Base-by-base conservation (phyloP, 2,888 invertebrate species). In the Chrysolina oricalcia region DNA sequence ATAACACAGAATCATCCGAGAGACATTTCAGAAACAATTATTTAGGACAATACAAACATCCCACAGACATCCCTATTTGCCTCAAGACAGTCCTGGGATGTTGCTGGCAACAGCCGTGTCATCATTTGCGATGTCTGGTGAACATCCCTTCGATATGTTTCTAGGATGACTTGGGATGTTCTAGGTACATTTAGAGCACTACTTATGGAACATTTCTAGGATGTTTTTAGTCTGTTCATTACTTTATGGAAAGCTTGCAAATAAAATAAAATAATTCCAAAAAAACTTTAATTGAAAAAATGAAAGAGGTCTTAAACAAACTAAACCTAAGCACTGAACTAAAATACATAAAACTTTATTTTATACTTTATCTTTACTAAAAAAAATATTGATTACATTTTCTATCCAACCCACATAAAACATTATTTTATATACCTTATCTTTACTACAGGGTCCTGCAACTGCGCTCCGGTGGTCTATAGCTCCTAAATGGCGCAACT, bases 61-160 rank as follows among this genome's bases (percentile, higher is more conserved):
- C 35, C 63, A 35, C 15, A 35, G 40, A 63, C 27, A 63, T 63
- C 35, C 63, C 63, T 63, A 63, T 63, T 63, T 63, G 11, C 63
- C 35, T 63, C 23, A 23, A n/a, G 63, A 63, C 17, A 63, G 4
- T 40, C 63, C n/a, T 63, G 63, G 63, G 27, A 63, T 63, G 63
- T 63, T 35, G 35, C 63, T 63, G 63, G 63, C 23, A 63, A 63
- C 63, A 63, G 15, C 63, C 63, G 27, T 63, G 63, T 63, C 27
- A 63, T 10, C 63, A 63, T 63, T 63, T 63, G 63, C 63, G 63
- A 63, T 63, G 63, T 63, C 63, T n/a, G 10, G n/a, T 63, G 35
- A 63, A 63, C 63, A 63, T 63, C 27, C 63, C 63, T 63, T 63
- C 6, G 27, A 6, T 15, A 63, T 63, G 63, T 63, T 63, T 63